These are phyloP conservation scores for Ardeotis arabs DNA, from an alignment of 2,113 vertebrate species.

Conservation along the genomic window DNA sequence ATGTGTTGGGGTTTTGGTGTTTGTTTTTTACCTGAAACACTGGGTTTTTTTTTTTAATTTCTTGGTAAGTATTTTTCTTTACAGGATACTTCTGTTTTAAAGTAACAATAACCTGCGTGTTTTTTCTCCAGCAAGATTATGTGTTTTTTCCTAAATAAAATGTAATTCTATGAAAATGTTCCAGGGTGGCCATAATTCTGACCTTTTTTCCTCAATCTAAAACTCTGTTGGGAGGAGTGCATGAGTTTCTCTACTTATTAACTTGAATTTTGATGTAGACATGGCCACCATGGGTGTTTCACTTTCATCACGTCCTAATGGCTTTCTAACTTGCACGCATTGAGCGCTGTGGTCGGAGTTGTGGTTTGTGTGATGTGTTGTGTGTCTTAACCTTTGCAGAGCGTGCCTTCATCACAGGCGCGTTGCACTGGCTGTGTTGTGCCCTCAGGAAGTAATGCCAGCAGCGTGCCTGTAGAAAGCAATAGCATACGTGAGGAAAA, in stretches of 20 bases:
- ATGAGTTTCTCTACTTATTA: neutral
- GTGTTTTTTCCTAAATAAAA: neutral
- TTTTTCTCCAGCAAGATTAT: neutral
- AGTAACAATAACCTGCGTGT: neutral
- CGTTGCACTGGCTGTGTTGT: constrained; percentile 83
- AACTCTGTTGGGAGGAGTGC: neutral
- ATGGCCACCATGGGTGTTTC: neutral
- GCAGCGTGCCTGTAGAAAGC: constrained; percentile 74
- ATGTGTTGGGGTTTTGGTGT: neutral
- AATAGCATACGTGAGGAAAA: constrained; percentile 77
- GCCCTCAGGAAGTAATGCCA: constrained; percentile 78
- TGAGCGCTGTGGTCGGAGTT: neutral
- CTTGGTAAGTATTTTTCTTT: neutral
- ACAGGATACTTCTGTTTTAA: neutral
- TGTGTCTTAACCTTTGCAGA: constrained; percentile 91
- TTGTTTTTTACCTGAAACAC: neutral
- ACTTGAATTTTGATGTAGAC: neutral
- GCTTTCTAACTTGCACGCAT: constrained; percentile 21
- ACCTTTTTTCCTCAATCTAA: neutral
- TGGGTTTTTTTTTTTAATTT: neutral
- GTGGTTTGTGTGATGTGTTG: constrained; percentile 76
- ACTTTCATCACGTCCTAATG: neutral
- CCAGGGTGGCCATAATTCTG: neutral
- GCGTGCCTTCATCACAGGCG: constrained; percentile 87
- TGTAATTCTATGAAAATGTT: neutral